Percentiles rank a stretch among this genome's conserved stretches.
phyloP scores from a whole-genome alignment of 2,113 vertebrate genomes.

The Rhinogobius similis region DNA sequence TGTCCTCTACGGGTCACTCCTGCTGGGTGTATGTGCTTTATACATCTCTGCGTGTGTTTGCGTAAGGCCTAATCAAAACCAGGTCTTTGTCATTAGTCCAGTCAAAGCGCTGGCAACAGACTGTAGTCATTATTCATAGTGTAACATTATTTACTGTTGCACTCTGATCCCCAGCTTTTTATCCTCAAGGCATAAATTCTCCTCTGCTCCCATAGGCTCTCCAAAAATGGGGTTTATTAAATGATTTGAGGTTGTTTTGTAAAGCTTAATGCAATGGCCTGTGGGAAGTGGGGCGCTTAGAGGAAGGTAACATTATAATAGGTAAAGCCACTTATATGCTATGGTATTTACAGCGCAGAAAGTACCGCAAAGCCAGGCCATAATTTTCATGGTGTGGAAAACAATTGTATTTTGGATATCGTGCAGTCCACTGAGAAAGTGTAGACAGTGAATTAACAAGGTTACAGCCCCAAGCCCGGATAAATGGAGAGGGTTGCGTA shows the following conservation, averaged over 20 bases:
- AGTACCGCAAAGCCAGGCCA: constrained; percentile 12
- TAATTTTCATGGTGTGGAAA: constrained; percentile 20
- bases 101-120: constrained; percentile 52
- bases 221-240: constrained; percentile 40
- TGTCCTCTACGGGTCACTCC: constrained; percentile 21
- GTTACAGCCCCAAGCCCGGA: not conserved
- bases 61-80: constrained; percentile 66
- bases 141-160: constrained; percentile 71
- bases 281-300: constrained; percentile 24
- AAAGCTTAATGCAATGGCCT: constrained; percentile 33
- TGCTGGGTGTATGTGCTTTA: constrained; percentile 22
- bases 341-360: constrained; percentile 2
- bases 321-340: constrained; percentile 26
- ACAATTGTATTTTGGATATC: not conserved
- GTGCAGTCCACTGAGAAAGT: not conserved
- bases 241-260: constrained; percentile 53
- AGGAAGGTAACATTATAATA: constrained; percentile 38
- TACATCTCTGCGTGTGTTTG: constrained; percentile 35
- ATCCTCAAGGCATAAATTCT: constrained; percentile 30
- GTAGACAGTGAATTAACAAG: not conserved
- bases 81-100: constrained; percentile 70
- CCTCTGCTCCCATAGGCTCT: constrained; percentile 40
- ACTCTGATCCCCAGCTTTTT: constrained; percentile 52
- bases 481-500: not conserved
- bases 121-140: constrained; percentile 72